Conservation (phyloP, 2,797 vertebrate species). For the Eulemur rubriventer region DNA sequence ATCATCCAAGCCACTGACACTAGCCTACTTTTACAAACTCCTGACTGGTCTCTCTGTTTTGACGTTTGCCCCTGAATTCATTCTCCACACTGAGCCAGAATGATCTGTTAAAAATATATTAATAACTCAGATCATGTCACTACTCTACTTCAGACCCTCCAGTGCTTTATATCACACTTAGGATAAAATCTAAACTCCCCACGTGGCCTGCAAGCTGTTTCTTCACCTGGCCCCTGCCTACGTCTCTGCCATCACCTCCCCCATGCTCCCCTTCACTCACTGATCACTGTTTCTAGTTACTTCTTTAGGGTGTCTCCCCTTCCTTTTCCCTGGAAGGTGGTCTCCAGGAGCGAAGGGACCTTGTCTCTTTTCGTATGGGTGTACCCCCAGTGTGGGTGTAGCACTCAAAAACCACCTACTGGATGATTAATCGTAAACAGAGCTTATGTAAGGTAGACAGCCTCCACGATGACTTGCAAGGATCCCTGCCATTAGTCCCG, state of each 20-base stretch:
- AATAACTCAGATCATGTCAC: background rate
- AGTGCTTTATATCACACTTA: background rate
- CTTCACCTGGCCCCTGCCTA: background rate
- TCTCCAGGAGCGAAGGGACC: background rate
- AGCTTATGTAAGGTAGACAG: background rate
- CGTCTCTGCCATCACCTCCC: background rate
- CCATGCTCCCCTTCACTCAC: fast-evolving
- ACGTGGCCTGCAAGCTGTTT: background rate
- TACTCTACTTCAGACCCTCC: background rate
- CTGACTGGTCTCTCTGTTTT: background rate
- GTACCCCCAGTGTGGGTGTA: too few species aligned
- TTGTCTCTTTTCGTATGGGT: background rate
- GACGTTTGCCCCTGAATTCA: background rate
- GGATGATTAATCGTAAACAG: background rate
- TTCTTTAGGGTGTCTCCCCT: background rate
- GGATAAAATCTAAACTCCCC: background rate
- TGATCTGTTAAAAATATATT: background rate
- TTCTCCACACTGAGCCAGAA: background rate
- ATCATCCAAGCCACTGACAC: background rate
- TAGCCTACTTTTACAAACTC: background rate
- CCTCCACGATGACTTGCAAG: background rate
- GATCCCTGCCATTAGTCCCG: background rate
- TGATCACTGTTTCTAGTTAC: background rate
- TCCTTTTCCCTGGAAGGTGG: background rate
- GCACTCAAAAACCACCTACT: background rate